phyloP scores from a whole-genome alignment of 2,797 vertebrate genomes.

The Esox masquinongy region DNA sequence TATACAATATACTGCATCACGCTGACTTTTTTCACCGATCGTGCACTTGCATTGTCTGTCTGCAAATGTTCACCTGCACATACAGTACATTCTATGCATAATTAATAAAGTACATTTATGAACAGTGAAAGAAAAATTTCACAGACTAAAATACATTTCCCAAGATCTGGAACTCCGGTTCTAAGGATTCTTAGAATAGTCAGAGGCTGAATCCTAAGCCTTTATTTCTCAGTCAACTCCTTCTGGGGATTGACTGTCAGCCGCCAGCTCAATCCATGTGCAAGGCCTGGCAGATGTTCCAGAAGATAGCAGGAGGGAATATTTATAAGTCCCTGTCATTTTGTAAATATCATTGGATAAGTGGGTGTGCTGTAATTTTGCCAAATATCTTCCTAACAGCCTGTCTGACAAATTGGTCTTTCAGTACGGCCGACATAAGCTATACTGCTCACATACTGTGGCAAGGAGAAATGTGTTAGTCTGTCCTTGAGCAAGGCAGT shows the following conservation, averaged over 20 bases:
- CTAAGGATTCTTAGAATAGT: background rate
- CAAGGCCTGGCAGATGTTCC: slow-evolving; percentile 49
- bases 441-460: too few species aligned
- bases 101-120: background rate
- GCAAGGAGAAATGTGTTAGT: too few species aligned
- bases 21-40: slow-evolving; percentile 9
- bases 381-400: too few species aligned
- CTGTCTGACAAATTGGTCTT: too few species aligned
- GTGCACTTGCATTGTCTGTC: background rate
- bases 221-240: slow-evolving; percentile 19
- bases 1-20: background rate
- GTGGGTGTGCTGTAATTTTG: background rate
- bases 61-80: slow-evolving; percentile 9
- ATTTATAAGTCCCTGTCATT: slow-evolving; percentile 57
- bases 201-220: slow-evolving; percentile 11
- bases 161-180: background rate
- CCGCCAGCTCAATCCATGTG: slow-evolving; percentile 42
- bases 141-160: slow-evolving; percentile 28
- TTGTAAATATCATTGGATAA: slow-evolving; percentile 59
- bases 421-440: too few species aligned
- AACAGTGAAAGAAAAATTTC: slow-evolving; percentile 21
- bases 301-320: slow-evolving; percentile 46
- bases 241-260: slow-evolving; percentile 45
- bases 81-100: background rate
- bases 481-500: too few species aligned